phyloP scores from a whole-genome alignment of 1,140 invertebrate species.

The Magallana gigas region DNA sequence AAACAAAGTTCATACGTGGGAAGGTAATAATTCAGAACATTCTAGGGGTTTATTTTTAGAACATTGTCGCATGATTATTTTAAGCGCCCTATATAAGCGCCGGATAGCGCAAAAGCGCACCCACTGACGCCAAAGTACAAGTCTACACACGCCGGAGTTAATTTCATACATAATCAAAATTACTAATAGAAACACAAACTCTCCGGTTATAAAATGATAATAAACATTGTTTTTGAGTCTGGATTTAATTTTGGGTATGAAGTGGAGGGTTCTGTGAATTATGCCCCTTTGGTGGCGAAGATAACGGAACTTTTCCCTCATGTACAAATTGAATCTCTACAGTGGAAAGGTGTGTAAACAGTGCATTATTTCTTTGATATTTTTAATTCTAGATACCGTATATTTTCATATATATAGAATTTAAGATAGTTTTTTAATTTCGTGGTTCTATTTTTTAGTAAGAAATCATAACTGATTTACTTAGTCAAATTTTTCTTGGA shows the following conservation, averaged over 20 bases:
- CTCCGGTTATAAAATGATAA: neutral
- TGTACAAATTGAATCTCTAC: neutral
- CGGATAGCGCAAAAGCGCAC: neutral
- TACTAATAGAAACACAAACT: neutral
- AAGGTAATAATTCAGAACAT: neutral
- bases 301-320: neutral
- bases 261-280: neutral
- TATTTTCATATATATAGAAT: no score
- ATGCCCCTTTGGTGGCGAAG: neutral
- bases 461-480: no score
- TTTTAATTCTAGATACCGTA: no score
- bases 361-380: no score
- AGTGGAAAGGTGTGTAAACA: conserved; percentile 10
- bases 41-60: neutral
- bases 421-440: no score
- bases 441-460: no score
- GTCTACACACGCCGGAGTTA: no score
- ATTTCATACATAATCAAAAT: no score
- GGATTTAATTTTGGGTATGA: neutral
- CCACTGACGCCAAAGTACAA: neutral
- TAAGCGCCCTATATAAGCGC: conserved; percentile 31
- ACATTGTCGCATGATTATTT: neutral
- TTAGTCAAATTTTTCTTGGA: no score
- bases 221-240: neutral
- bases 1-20: neutral